Evolutionary conservation across 2,113 vertebrate species (phyloP).

Genomic region (Misgurnus mizolepis): DNA sequence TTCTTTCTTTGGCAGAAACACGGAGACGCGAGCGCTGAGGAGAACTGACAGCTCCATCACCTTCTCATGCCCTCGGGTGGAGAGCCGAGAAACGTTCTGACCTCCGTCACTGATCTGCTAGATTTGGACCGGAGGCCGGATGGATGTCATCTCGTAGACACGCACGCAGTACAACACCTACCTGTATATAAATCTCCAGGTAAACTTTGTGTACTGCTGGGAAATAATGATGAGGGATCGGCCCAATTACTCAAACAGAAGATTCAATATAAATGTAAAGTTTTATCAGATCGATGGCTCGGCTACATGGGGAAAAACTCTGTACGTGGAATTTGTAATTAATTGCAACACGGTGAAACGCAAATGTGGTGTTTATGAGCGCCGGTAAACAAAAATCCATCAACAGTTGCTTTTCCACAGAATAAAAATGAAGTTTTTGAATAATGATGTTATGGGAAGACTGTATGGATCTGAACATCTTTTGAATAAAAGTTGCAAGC

Average conservation of each 20-base stretch:
- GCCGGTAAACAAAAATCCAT: constrained; percentile 25
- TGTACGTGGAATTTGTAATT: constrained; percentile 15
- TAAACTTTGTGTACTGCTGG: not conserved
- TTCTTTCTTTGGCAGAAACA: constrained; percentile 36
- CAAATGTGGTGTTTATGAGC: not conserved
- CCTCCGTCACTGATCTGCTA: not conserved
- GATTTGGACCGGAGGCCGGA: too few species aligned
- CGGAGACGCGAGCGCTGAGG: not conserved
- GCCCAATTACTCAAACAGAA: constrained; percentile 36
- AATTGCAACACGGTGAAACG: constrained; percentile 7
- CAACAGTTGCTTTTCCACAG: constrained; percentile 9
- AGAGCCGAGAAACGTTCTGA: too few species aligned
- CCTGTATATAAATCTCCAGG: constrained; percentile 2
- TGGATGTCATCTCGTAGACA: too few species aligned
- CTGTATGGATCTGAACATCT: too few species aligned
- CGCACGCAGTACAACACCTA: too few species aligned
- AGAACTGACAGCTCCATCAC: constrained; percentile 36
- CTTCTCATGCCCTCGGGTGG: not conserved
- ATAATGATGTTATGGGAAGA: not conserved
- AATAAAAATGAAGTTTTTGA: constrained; percentile 1
- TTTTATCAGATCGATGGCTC: constrained; percentile 23
- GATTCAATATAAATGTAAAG: constrained; percentile 37
- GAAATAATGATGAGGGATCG: constrained; percentile 27
- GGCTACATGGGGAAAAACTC: not conserved
- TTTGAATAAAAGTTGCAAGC: too few species aligned